Base-by-base conservation (phyloP, 2,797 vertebrate genomes). In the Myotis planiceps region DNA sequence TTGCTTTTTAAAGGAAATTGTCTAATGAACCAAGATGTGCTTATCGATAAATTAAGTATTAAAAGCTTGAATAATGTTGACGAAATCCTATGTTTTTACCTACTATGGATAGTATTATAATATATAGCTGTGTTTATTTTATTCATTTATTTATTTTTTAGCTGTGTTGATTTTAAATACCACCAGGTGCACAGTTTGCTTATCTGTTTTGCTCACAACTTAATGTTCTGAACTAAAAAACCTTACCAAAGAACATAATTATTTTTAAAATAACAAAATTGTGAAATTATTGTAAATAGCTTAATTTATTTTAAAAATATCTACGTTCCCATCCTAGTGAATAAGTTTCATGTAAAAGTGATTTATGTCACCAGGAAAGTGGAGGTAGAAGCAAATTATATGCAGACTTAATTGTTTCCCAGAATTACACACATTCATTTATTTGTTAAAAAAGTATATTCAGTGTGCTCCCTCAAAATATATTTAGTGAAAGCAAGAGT, bases 401-500 rank as follows among this genome's bases (percentile, higher is more conserved):
- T 88, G 47, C 19, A 60, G 37, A 72, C 25, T 69, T 60, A 15
- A n/a, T 63, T n/a, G 19, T 91, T 92, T 97, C 71, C 63, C 78
- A 37, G 51, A 82, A 45, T 79, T 69, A 68, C 13, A 71, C 45
- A 25, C 79, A 21, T 88, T 94, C 37, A 45, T 79, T 87, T 85
- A 51, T 78, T 96, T 95, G 34, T 92, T 92, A 85, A 91, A 83
- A 14, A n/a, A 27, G 2, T 86, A 47, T 90, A 74, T 71, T 90
- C 68, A 84, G 49, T 72, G 71, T 16, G 10, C 42, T 85, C n/a
- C 25, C 37, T 84, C 60, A 79, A 25, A 71, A 53, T 96, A 42
- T 63, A 88, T 80, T 93, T 92, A 66, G 25, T 75, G 60, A 92
- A 96, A 96, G 18, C 63, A 79, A 76, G 90, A 58, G 72, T 90